Evolutionary conservation across 1,140 invertebrate species (phyloP), one percentile per base, ranked within the genome.

Genomic region (Procambarus virginalis): DNA sequence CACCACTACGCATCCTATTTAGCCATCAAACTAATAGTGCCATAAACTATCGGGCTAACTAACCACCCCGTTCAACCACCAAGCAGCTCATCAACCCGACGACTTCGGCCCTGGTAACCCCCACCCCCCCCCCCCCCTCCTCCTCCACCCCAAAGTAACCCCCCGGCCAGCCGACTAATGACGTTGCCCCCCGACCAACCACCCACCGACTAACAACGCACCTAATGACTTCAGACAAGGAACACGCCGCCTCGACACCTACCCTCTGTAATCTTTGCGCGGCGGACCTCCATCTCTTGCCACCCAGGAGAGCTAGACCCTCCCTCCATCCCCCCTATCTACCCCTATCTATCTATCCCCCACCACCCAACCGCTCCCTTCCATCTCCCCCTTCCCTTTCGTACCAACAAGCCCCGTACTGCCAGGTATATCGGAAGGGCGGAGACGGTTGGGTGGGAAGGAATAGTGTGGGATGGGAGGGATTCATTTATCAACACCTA

Each of bases 221-320:
- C 60, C 64, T 84, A 84, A 84, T 84, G 82, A 84, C 68, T 84
- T 68, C 10, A 60, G 82, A 84, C 82, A 84, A 84, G 82, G 45
- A 84, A 84, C 82, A 84, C 45, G 82, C 45, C 60, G 82, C 51
- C 60, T 1, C 82, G 68, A 84, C 82, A 84, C 82, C 82, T 84
- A 49, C 46, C 34, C 45, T 60, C 60, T 84, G 68, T 84, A 84
- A 84, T 84, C 82, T 84, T 34, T 48, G 82, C n/a, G 34, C 60
- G 82, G 9, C 82, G 3, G 82, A 17, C 45, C 45, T 45, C 68
- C 8, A 10, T 17, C 60, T 45, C 68, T 75, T 73, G 17, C 60
- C 82, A 84, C 82, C 82, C 82, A 75, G 45, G 64, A 84, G 68
- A 22, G 14, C 34, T 45, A 20, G 80, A 3, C 82, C 68, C 79